Conservation (phyloP, 2,797 vertebrate genomes). For the Rhadinocentrus ornatus region DNA sequence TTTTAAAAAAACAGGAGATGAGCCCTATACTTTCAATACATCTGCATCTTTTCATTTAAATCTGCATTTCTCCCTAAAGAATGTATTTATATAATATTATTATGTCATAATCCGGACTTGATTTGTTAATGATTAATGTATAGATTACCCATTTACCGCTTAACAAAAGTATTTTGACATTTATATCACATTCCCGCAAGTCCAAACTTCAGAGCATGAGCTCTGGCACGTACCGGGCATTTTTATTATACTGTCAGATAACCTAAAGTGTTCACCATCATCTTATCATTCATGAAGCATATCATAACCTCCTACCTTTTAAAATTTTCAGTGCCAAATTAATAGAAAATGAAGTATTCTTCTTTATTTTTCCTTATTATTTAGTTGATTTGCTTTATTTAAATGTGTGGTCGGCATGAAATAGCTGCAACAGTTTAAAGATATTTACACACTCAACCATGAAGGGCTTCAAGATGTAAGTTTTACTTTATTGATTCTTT, state of each 20-base stretch:
- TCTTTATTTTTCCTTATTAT: too few species aligned
- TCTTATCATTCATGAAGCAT: neutral
- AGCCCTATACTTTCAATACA: neutral
- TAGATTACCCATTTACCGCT: neutral
- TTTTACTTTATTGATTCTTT: neutral
- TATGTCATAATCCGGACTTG: neutral
- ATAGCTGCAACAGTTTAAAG: neutral
- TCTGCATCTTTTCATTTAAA: neutral
- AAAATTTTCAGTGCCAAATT: neutral
- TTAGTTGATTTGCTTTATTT: too few species aligned
- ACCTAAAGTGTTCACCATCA: neutral
- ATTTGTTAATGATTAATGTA: slow-evolving; percentile 10
- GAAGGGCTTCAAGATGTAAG: neutral
- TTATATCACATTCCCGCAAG: neutral
- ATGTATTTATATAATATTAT: neutral
- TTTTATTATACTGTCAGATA: neutral
- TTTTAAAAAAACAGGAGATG: neutral
- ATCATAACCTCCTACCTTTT: neutral
- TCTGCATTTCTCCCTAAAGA: neutral
- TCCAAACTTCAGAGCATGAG: neutral
- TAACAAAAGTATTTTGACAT: neutral
- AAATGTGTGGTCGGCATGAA: too few species aligned
- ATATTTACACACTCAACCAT: too few species aligned
- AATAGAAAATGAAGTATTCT: too few species aligned
- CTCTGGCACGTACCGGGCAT: neutral